These are phyloP conservation scores for Hybos culiciformis DNA, from an alignment of 2,888 invertebrate genomes.

Conservation along the genomic window DNA sequence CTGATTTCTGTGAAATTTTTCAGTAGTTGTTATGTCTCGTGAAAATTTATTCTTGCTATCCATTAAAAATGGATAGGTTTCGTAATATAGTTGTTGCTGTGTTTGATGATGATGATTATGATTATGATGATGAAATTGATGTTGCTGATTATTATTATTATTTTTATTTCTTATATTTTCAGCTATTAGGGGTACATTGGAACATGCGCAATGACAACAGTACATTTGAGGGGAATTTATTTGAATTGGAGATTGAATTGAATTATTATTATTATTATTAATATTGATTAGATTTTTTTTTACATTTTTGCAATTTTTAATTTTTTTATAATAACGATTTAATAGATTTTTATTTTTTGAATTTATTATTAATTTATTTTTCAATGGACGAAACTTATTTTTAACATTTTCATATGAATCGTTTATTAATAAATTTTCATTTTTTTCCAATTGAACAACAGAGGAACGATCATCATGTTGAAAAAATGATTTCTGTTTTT, in stretches of 20 bases:
- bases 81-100: no score
- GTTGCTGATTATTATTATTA: neutral
- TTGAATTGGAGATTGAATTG: no score
- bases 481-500: slow-evolving; percentile 12
- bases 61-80: no score
- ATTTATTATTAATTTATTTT: no score
- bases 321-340: no score
- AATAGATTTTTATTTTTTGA: no score
- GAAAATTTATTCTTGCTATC: no score
- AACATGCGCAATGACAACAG: slow-evolving; percentile 17
- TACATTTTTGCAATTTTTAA: slow-evolving; percentile 13
- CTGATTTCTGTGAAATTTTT: neutral
- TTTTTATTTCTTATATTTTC: slow-evolving; percentile 5
- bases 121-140: no score
- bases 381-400: slow-evolving; percentile 30
- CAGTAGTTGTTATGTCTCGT: neutral
- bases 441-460: neutral
- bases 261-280: neutral
- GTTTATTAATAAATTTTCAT: neutral
- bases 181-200: neutral
- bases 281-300: neutral
- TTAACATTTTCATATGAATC: slow-evolving; percentile 25
- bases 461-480: slow-evolving; percentile 15
- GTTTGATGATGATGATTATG: no score
- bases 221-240: no score